phyloP scores from a whole-genome alignment of 2,888 invertebrate genomes.

The Panzeria rudis region DNA sequence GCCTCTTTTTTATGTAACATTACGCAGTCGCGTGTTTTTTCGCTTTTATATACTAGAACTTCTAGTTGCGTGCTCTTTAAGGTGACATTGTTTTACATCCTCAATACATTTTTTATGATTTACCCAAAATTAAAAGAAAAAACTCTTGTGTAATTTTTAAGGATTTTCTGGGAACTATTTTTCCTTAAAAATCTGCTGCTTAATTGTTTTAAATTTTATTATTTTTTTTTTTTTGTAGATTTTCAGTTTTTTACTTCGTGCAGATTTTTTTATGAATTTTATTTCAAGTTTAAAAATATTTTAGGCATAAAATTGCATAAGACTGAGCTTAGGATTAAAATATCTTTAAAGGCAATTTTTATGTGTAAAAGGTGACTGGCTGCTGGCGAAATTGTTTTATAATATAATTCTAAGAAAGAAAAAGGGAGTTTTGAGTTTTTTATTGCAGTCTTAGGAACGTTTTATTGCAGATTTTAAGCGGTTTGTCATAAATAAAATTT shows the following conservation, averaged over 20 bases:
- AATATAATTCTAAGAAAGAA: background rate
- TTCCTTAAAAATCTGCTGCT: conserved; percentile 15
- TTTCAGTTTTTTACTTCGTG: conserved; percentile 70
- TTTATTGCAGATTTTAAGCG: background rate
- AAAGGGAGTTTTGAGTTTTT: background rate
- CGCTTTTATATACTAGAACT: conserved; percentile 73
- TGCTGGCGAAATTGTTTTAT: background rate
- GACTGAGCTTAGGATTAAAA: too few species aligned
- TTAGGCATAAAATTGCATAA: conserved; percentile 18
- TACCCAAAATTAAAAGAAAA: conserved; percentile 23
- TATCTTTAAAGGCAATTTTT: conserved; percentile 17
- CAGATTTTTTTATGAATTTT: conserved; percentile 45
- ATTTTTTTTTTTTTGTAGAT: conserved; percentile 52
- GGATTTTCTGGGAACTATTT: conserved; percentile 73
- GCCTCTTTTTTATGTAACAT: conserved; percentile 56
- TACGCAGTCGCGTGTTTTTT: conserved; percentile 48
- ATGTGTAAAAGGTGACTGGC: background rate
- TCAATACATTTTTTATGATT: conserved; percentile 52
- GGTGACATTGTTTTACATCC: conserved; percentile 74
- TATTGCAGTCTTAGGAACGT: background rate
- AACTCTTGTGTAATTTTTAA: conserved; percentile 1
- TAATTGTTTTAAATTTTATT: conserved; percentile 53
- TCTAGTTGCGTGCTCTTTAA: conserved; percentile 79
- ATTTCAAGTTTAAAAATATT: background rate
- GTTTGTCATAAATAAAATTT: background rate